phyloP scores from a whole-genome alignment of 2,888 invertebrate genomes.

The Zhengitettix transpicula region DNA sequence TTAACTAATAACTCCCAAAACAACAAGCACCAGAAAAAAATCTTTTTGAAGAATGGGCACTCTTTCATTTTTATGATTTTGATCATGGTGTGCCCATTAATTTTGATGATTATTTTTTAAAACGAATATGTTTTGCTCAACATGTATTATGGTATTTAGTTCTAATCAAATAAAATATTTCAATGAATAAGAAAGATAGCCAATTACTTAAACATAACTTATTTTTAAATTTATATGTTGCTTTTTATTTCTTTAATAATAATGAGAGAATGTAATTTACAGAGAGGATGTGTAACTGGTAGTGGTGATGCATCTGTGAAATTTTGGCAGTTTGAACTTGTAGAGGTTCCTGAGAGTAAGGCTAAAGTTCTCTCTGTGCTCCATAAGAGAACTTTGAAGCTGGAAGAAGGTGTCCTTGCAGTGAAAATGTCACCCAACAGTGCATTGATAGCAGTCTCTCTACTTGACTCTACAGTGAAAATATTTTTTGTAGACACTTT shows the following conservation, averaged over 20 bases:
- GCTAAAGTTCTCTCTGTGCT: constrained; percentile 52
- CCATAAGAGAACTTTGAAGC: constrained; percentile 64
- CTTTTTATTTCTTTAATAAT: background rate
- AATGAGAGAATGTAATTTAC: constrained; percentile 15
- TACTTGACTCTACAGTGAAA: constrained; percentile 87
- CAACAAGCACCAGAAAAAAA: too few species aligned
- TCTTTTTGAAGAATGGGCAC: too few species aligned
- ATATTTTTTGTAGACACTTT: constrained; percentile 88
- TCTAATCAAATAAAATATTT: too few species aligned
- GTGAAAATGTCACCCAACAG: constrained; percentile 71
- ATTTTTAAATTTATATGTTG: too few species aligned
- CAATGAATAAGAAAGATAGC: too few species aligned
- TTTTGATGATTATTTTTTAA: too few species aligned
- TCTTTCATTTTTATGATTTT: too few species aligned
- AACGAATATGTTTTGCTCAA: too few species aligned
- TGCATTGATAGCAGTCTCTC: constrained; percentile 73
- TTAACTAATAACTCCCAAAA: too few species aligned
- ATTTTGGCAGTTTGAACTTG: constrained; percentile 85
- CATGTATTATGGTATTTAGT: too few species aligned
- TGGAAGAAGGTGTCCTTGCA: constrained; percentile 76
- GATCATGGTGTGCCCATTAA: too few species aligned
- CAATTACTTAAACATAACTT: too few species aligned
- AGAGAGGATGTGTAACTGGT: constrained; percentile 68
- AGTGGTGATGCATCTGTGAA: constrained; percentile 82
- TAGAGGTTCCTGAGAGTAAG: constrained; percentile 36